Percentiles rank a stretch among this genome's conserved stretches.
Conservation (phyloP, 2,797 vertebrate genomes). For the Telmatherina bonti region DNA sequence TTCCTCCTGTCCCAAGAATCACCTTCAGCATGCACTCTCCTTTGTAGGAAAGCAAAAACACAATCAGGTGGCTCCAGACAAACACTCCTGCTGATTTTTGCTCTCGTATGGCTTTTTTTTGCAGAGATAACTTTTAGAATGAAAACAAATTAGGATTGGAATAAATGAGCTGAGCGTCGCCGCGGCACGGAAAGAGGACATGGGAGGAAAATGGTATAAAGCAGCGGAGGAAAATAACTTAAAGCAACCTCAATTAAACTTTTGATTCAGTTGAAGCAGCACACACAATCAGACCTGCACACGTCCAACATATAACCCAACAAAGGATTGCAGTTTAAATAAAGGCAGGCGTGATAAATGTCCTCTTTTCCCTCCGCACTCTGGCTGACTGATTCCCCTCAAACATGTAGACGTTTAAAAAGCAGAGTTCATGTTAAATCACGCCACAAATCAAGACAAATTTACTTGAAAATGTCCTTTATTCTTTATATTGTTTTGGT, state of each 20-base stretch:
- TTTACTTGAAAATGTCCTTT: not conserved
- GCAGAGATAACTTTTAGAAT: conserved; percentile 31
- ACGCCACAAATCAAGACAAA: not conserved
- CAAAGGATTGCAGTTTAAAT: no score
- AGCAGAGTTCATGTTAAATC: not conserved
- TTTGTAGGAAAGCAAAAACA: conserved; percentile 24
- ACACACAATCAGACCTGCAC: not conserved
- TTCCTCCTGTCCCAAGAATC: conserved; percentile 57
- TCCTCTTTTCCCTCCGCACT: not conserved
- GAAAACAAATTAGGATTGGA: conserved; percentile 6
- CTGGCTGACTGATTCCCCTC: not conserved
- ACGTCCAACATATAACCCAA: no score
- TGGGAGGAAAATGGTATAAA: not conserved
- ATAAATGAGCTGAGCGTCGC: conserved; percentile 13
- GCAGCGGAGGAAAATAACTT: not conserved
- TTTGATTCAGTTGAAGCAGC: not conserved
- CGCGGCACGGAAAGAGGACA: not conserved
- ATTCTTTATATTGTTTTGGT: not conserved
- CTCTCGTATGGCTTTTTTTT: conserved; percentile 35
- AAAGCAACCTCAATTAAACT: not conserved
- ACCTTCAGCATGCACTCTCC: conserved; percentile 60
- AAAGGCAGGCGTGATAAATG: not conserved
- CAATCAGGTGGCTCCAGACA: conserved; percentile 28
- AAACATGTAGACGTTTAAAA: not conserved
- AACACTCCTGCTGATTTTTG: conserved; percentile 32